These are phyloP conservation scores for Steinernema feltiae DNA, from an alignment of 1,140 invertebrate genomes.

Conservation along the genomic window DNA sequence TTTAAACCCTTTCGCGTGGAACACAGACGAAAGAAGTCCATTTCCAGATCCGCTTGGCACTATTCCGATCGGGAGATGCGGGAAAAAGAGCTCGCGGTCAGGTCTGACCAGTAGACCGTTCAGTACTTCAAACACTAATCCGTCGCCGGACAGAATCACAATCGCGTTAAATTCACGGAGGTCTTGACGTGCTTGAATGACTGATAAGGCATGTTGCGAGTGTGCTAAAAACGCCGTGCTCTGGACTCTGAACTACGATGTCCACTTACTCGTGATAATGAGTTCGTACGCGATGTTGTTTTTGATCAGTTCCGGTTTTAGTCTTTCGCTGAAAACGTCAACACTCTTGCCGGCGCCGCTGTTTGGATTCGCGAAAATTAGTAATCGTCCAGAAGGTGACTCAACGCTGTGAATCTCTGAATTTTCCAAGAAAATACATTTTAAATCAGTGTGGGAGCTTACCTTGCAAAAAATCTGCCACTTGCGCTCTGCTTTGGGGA, in stretches of 20 bases:
- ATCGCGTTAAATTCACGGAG: conserved; percentile 42
- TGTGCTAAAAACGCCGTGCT: conserved; percentile 34
- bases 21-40: conserved; percentile 44
- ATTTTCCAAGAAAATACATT: too few species aligned
- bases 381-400: conserved; percentile 22
- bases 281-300: conserved; percentile 37
- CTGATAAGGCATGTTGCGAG: conserved; percentile 32
- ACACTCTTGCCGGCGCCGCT: conserved; percentile 36
- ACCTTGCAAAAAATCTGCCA: not conserved
- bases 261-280: conserved; percentile 34
- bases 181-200: conserved; percentile 28
- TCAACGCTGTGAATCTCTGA: not conserved
- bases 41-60: conserved; percentile 47
- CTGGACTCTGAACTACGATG: not conserved
- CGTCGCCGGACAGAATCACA: conserved; percentile 46
- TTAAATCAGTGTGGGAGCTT: too few species aligned
- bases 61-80: conserved; percentile 37
- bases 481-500: not conserved
- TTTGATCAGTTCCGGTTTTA: conserved; percentile 25
- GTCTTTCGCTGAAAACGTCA: conserved; percentile 33
- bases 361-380: conserved; percentile 49
- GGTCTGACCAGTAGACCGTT: conserved; percentile 36
- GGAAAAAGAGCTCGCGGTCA: conserved; percentile 31
- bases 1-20: conserved; percentile 1
- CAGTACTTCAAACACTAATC: conserved; percentile 41